Base-by-base conservation (phyloP, 2,113 vertebrate genomes). In the Tilapia sparmanii region DNA sequence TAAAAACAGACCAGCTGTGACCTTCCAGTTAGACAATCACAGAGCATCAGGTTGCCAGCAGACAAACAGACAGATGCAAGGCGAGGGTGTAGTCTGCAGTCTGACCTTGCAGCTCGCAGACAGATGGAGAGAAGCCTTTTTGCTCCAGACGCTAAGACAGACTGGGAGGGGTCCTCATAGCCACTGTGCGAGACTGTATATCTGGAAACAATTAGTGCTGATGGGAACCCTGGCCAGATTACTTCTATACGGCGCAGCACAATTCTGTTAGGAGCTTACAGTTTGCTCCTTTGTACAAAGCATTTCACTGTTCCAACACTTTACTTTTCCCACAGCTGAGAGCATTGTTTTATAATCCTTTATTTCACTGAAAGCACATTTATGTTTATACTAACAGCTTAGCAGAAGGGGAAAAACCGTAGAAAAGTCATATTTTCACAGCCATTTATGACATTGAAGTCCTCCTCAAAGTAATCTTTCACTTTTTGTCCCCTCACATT, bases 141-240 rank as follows among this genome's bases (percentile, higher is more conserved):
- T 33, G 76, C 89, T 92, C 88, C 89, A 94, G 93, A 94, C 91
- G 18, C 80, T 81, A 92, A 95, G 89, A 83, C 94, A 95, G 93
- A 95, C 94, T 87, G 95, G 94, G 94, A 94, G 94, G 94, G 94
- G 93, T 94, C 83, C 87, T 19, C 88, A 82, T 85, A 85, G 92
- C 93, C 86, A 89, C 93, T 91, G 68, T 89, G 90, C 90, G 81
- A 92, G 92, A 93, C 85, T 80, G 83, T 90, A 86, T 94, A 94
- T 95, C 95, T 95, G 95, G 94, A 95, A 95, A 90, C 93, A 92
- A 95, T 95, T 95, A 95, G 79, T 83, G 82, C 84, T 40, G 83
- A 92, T 90, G 91, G 89, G 89, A 94, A 88, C 63, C 84, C 52
- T 33, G 29, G 78, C 81, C 83, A 79, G 61, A 55, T 57, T 55